Conservation (phyloP, 1,140 invertebrate species). For the Adoxophyes honmai region DNA sequence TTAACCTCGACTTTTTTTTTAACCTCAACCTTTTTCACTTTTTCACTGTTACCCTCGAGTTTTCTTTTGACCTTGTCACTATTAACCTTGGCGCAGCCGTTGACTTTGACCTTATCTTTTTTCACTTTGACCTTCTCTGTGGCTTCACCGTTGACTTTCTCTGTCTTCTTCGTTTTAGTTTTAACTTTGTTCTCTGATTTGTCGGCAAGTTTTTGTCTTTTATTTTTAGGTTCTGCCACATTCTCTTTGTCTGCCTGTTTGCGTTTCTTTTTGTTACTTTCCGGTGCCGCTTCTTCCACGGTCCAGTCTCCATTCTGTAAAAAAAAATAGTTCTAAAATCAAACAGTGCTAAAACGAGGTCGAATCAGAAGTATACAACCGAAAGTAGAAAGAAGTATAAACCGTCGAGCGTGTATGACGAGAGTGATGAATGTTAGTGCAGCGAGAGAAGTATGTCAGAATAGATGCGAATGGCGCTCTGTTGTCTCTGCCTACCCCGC, state of each 20-base stretch:
- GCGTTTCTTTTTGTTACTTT: slow-evolving; percentile 22
- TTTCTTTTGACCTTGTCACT: slow-evolving; percentile 16
- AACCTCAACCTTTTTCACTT: slow-evolving; percentile 5
- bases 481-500: too few species aligned
- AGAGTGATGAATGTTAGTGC: too few species aligned
- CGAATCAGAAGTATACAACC: too few species aligned
- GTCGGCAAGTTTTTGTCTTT: slow-evolving; percentile 17
- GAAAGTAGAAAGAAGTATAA: too few species aligned
- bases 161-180: slow-evolving; percentile 26
- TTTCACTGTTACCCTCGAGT: slow-evolving; percentile 15
- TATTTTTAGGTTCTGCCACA: neutral
- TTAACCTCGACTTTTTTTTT: slow-evolving; percentile 17
- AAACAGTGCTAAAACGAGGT: too few species aligned
- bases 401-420: too few species aligned
- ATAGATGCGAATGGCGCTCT: too few species aligned
- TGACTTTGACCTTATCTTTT: slow-evolving; percentile 19
- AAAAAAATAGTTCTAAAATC: slow-evolving; percentile 14
- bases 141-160: slow-evolving; percentile 20
- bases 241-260: neutral
- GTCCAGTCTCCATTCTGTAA: slow-evolving; percentile 51
- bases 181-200: slow-evolving; percentile 29
- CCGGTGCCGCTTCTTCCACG: slow-evolving; percentile 40
- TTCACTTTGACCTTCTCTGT: slow-evolving; percentile 25
- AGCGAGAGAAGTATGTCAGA: too few species aligned
- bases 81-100: slow-evolving; percentile 22